Conservation (phyloP, 2,113 vertebrate species). For the Chaenogobius annularis region DNA sequence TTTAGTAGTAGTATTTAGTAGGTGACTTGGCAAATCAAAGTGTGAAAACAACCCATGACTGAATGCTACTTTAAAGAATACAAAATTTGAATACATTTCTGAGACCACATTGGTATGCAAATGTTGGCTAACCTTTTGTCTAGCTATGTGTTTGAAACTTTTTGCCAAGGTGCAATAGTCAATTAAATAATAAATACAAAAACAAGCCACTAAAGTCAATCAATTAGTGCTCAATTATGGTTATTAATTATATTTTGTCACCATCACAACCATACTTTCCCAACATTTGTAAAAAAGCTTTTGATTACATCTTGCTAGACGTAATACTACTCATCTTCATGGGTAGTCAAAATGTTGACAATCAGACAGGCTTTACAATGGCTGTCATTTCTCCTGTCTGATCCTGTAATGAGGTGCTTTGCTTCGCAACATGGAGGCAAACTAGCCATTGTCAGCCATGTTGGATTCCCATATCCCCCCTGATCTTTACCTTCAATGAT, state of each 20-base stretch:
- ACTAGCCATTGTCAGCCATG: background rate
- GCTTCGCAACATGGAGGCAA: constrained; percentile 6
- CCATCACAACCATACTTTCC: background rate
- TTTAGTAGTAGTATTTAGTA: background rate
- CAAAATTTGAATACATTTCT: background rate
- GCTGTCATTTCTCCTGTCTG: background rate
- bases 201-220: background rate
- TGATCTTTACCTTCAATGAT: background rate
- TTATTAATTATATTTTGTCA: too few relatives aligned
- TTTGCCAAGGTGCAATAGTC: too few relatives aligned
- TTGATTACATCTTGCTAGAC: background rate
- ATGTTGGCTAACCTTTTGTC: constrained; percentile 3
- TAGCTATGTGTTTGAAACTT: background rate
- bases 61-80: too few relatives aligned
- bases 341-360: background rate
- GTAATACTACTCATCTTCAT: too few relatives aligned
- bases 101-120: background rate
- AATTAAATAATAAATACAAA: background rate
- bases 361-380: background rate
- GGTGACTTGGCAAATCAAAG: background rate
- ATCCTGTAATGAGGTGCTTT: constrained; percentile 5
- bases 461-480: background rate
- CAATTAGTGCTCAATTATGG: background rate
- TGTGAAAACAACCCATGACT: background rate
- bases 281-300: background rate